Conservation (phyloP, 1,140 invertebrate species). For the Diachasma alloeum region DNA sequence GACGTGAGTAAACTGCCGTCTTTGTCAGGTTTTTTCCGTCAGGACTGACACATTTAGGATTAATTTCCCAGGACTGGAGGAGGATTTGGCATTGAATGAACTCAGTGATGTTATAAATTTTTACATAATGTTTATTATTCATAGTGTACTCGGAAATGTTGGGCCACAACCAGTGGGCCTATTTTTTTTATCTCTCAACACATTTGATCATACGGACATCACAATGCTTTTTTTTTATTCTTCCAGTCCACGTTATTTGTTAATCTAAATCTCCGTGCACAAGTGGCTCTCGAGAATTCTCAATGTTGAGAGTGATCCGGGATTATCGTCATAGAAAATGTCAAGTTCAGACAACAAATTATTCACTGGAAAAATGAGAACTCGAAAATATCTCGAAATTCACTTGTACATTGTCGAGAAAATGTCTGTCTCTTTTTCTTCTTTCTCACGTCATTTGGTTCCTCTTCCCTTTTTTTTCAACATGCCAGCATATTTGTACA, state of each 20-base stretch:
- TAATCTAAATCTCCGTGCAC: slow-evolving; percentile 40
- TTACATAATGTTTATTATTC: slow-evolving; percentile 59
- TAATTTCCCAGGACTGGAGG: too few species aligned
- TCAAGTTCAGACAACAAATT: background rate
- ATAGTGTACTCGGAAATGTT: slow-evolving; percentile 58
- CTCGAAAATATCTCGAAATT: background rate
- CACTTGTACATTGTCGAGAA: background rate
- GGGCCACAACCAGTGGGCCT: slow-evolving; percentile 59
- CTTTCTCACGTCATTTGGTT: slow-evolving; percentile 29
- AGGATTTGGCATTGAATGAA: background rate
- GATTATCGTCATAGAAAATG: background rate
- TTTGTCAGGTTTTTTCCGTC: too few species aligned
- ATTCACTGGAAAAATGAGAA: background rate
- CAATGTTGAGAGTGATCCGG: background rate
- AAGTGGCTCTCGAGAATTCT: slow-evolving; percentile 32
- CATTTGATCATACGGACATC: slow-evolving; percentile 57
- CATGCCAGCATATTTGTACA: slow-evolving; percentile 50
- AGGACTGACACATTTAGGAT: too few species aligned
- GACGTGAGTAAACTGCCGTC: too few species aligned
- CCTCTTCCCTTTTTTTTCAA: slow-evolving; percentile 37
- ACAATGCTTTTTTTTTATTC: slow-evolving; percentile 44
- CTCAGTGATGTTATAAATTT: slow-evolving; percentile 42
- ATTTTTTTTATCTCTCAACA: slow-evolving; percentile 45
- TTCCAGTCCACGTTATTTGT: slow-evolving; percentile 45
- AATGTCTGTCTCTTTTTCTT: background rate